Percentiles rank a stretch among this genome's conserved stretches.
Evolutionary conservation across 2,113 vertebrate species (phyloP).

Genomic region (Xenopus borealis): DNA sequence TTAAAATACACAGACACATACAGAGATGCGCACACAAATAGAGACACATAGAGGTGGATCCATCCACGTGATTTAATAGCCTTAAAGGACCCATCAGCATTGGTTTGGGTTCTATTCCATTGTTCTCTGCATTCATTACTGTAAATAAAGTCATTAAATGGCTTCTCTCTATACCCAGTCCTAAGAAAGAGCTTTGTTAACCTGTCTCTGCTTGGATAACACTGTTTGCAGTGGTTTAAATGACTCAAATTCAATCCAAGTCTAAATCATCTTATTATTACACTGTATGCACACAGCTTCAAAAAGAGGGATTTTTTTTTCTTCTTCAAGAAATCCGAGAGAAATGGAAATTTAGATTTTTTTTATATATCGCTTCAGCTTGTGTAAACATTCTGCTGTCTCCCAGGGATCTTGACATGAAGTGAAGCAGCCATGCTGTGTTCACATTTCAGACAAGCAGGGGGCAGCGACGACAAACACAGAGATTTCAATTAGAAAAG

Average conservation of each 20-base stretch:
- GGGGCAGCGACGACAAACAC: slow-evolving; percentile 41
- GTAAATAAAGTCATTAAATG: slow-evolving; percentile 5
- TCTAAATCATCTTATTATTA: slow-evolving; percentile 54
- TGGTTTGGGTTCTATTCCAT: neutral
- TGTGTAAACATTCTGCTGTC: slow-evolving; percentile 22
- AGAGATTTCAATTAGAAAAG: slow-evolving; percentile 40
- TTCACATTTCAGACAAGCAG: slow-evolving; percentile 42
- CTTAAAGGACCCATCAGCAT: no score
- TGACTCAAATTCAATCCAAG: slow-evolving; percentile 50
- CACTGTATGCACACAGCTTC: slow-evolving; percentile 49
- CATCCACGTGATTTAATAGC: no score
- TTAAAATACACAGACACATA: no score
- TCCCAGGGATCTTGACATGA: slow-evolving; percentile 32
- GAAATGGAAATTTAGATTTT: slow-evolving; percentile 6
- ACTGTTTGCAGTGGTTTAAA: slow-evolving; percentile 50
- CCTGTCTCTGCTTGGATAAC: slow-evolving; percentile 33
- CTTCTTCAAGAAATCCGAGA: slow-evolving; percentile 7
- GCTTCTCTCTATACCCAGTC: slow-evolving; percentile 12
- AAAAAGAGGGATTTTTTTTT: neutral
- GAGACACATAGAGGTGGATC: no score
- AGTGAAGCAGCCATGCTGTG: slow-evolving; percentile 40
- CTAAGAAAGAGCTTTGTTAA: slow-evolving; percentile 25
- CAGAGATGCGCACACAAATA: no score
- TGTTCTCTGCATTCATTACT: slow-evolving; percentile 37
- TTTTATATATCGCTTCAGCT: neutral